These are phyloP conservation scores for Cheilosia vernalis DNA, from an alignment of 2,888 invertebrate genomes.

Conservation along the genomic window DNA sequence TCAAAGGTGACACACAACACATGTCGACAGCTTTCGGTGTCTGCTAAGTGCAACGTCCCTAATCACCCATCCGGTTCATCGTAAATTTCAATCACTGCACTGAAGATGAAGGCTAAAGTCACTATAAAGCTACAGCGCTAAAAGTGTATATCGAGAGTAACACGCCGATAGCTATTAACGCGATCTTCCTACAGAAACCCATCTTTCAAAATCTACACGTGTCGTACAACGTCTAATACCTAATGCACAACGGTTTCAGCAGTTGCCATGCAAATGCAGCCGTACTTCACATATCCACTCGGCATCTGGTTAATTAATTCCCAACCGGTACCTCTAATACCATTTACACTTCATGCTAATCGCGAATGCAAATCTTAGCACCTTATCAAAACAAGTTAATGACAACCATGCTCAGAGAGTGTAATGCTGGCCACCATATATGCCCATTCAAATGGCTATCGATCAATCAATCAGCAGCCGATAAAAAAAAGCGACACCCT, in stretches of 20 bases:
- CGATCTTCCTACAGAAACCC: slow-evolving; percentile 1
- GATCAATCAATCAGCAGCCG: slow-evolving; percentile 67
- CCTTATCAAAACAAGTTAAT: slow-evolving; percentile 70
- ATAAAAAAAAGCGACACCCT: slow-evolving; percentile 24
- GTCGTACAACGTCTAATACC: neutral
- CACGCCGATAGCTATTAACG: slow-evolving; percentile 17
- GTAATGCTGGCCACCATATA: slow-evolving; percentile 44
- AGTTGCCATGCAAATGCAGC: neutral
- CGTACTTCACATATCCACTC: slow-evolving; percentile 13
- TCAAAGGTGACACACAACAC: too few species aligned
- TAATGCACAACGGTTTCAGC: slow-evolving; percentile 26
- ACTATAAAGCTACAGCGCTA: too few species aligned
- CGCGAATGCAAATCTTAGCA: slow-evolving; percentile 72
- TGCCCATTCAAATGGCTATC: slow-evolving; percentile 60
- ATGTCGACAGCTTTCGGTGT: neutral
- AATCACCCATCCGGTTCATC: too few species aligned
- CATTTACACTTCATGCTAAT: slow-evolving; percentile 70
- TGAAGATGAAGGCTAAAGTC: too few species aligned
- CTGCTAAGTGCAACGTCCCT: too few species aligned
- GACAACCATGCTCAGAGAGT: slow-evolving; percentile 63
- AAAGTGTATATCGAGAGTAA: neutral
- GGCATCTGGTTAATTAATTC: slow-evolving; percentile 66
- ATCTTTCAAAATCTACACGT: neutral
- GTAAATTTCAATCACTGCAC: too few species aligned
- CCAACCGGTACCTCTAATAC: slow-evolving; percentile 58